Evolutionary conservation across 2,888 invertebrate genomes (phyloP), one percentile per base, ranked within the genome.

Genomic region (Pemphredon lugubris): DNA sequence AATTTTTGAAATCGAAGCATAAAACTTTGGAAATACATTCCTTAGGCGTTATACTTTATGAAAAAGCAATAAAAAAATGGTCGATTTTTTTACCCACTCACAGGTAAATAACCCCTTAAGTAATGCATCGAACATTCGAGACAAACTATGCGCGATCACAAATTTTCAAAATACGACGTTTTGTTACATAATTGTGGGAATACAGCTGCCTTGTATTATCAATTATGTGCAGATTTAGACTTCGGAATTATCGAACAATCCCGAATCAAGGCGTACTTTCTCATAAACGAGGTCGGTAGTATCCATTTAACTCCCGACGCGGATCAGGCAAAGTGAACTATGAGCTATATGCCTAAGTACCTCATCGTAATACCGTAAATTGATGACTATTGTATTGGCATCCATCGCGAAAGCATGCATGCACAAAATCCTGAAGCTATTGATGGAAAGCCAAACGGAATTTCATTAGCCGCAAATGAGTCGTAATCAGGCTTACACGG

Each of bases 291-390:
- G 48, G 64, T 59, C 63, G 70, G 26, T 58, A 37, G 26, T 32
- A 32, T 48, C 47, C 16, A 20, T 21, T 37, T 13, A 23, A 26
- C 48, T 53, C 51, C 16, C 39, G 61, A 66, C 23, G 63, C 47
- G 44, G 61, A 75, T 73, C 53, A 70, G 42, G 64, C 64, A 68
- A 73, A 73, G 79, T 79, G 76, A 78, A 59, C 64, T 78, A 78
- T 60, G 55, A 66, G 60, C 75, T 79, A 44, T 60, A 59, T 21
- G 51, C 58, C 48, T 61, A 63, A 79, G 70, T 75, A 79, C 67
- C 70, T 60, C 45, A 55, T 75, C 73, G 76, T 79, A 78, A 78
- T 78, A 67, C 61, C 55, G 40, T 53, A 42, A 68, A 78, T 70
- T 73, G 67, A 73, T 79, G 79, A 73, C 59, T 79, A 54, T 37